Percentiles rank a stretch among this genome's conserved stretches.
These are phyloP conservation scores for Eurypyga helias DNA, from an alignment of 2,113 vertebrate species.

Conservation along the genomic window DNA sequence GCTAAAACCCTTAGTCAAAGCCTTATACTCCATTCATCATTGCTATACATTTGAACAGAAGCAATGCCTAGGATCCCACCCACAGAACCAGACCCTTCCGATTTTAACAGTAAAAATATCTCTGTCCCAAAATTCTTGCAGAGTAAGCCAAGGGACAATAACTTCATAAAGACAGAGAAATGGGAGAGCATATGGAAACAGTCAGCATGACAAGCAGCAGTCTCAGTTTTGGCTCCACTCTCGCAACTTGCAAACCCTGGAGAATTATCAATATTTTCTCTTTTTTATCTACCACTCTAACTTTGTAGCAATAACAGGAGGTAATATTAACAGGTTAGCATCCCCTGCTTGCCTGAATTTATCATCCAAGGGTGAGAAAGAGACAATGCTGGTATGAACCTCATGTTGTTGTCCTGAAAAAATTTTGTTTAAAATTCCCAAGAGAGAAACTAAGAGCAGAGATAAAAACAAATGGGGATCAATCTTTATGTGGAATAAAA, in stretches of 20 bases:
- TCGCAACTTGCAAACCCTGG: constrained; percentile 4
- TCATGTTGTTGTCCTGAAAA: neutral
- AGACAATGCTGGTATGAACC: neutral
- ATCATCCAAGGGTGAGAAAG: neutral
- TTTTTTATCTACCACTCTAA: neutral
- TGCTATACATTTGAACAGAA: neutral
- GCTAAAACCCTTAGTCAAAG: neutral
- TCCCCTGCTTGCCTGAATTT: neutral
- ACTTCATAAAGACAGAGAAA: constrained; percentile 6
- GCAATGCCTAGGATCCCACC: neutral
- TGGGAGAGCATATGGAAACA: constrained; percentile 15
- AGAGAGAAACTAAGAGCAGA: neutral
- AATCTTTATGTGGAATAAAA: neutral
- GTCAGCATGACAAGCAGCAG: constrained; percentile 28
- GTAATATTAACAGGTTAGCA: neutral
- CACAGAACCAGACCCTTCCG: neutral
- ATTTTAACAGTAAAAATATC: neutral
- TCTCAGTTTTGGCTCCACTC: neutral
- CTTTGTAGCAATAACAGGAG: neutral
- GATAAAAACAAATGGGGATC: neutral
- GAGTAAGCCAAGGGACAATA: neutral
- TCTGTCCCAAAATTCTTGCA: neutral
- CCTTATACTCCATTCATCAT: neutral
- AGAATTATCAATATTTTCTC: constrained; percentile 5
- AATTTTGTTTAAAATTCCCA: neutral